Evolutionary conservation across 2,797 vertebrate genomes (phyloP).

Genomic region (Chrysocyon brachyurus): DNA sequence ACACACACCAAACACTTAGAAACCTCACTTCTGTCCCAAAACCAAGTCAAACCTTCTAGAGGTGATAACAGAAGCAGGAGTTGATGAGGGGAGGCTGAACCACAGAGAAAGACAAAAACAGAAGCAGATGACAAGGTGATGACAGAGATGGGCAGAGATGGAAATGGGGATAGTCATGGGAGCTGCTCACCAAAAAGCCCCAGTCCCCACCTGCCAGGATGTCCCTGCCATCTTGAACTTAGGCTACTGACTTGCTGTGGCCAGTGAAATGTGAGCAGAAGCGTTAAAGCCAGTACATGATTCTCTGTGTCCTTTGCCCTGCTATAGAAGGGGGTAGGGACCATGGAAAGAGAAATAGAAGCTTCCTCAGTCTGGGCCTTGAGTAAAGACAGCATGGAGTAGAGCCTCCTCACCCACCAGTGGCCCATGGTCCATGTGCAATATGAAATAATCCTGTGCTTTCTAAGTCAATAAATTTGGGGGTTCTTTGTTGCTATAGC

Average conservation of each 20-base stretch:
- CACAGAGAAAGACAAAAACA: not conserved
- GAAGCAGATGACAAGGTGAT: not conserved
- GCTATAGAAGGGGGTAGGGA: no score
- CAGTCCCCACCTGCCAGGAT: not conserved
- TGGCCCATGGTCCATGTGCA: not conserved
- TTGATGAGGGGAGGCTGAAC: not conserved
- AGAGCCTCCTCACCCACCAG: not conserved
- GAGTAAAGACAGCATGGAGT: not conserved
- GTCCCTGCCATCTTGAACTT: not conserved
- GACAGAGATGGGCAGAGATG: not conserved
- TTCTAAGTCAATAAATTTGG: not conserved
- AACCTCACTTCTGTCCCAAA: not conserved
- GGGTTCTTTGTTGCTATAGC: conserved; percentile 5
- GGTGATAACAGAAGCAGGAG: not conserved
- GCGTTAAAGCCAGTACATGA: not conserved
- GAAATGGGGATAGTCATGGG: not conserved
- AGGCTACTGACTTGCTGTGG: not conserved
- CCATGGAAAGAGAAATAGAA: not conserved
- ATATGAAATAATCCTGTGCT: not conserved
- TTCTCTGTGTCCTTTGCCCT: not conserved
- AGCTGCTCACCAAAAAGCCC: not conserved
- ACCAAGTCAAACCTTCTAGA: not conserved
- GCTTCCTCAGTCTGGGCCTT: not conserved
- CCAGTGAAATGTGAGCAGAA: not conserved
- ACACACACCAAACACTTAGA: not conserved